phyloP scores from a whole-genome alignment of 2,888 invertebrate genomes.

The Calameuta filiformis region DNA sequence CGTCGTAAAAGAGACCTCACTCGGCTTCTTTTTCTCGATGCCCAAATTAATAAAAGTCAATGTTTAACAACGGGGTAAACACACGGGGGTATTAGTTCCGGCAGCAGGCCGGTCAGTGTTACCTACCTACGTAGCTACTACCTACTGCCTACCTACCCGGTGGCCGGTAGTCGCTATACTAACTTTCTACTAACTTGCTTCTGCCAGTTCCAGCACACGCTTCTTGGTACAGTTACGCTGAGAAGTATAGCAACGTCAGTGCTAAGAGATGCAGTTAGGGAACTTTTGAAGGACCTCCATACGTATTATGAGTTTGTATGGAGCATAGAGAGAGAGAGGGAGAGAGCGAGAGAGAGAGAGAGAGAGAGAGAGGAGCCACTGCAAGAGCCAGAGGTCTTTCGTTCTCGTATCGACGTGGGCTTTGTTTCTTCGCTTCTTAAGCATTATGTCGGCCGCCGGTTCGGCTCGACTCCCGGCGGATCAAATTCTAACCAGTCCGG shows the following conservation, averaged over 20 bases:
- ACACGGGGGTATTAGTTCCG: conserved; percentile 1
- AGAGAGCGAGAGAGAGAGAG: no score
- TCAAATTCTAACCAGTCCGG: conserved; percentile 65
- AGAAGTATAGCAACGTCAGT: no score
- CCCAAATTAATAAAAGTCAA: conserved; percentile 20
- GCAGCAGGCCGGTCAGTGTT: background rate
- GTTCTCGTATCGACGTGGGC: background rate
- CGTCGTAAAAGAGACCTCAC: conserved; percentile 12
- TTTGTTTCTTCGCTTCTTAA: conserved; percentile 46
- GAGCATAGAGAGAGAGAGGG: background rate
- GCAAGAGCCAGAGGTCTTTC: conserved; percentile 2
- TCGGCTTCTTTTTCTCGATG: conserved; percentile 10
- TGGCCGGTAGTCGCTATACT: no score
- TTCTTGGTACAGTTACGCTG: no score
- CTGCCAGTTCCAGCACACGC: no score
- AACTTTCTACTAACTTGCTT: no score
- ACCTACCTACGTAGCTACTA: background rate
- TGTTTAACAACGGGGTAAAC: conserved; percentile 15
- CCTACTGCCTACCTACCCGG: background rate
- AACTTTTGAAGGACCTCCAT: no score
- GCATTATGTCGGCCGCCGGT: conserved; percentile 51
- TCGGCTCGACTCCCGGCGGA: conserved; percentile 59
- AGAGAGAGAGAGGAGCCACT: background rate
- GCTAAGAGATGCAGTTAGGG: no score
- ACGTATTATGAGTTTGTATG: background rate